Evolutionary conservation across 2,113 vertebrate species (phyloP), one percentile per base, ranked within the genome.

Genomic region (Xiphophorus hellerii): DNA sequence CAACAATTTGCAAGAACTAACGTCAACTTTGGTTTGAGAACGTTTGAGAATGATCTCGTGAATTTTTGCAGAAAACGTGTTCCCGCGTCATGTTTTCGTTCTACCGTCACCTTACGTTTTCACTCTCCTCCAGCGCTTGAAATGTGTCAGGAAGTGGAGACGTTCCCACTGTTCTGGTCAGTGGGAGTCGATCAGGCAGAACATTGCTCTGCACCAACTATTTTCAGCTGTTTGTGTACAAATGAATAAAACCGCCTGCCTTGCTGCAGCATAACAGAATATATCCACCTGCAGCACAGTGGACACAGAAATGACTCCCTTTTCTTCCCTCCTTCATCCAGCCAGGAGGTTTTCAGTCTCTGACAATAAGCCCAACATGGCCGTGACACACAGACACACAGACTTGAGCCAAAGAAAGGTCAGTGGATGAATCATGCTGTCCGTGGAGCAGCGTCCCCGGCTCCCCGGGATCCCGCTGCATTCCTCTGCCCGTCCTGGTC

Each of bases 401-500:
- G 63, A 66, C 58, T 58, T 35, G 44, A 44, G 65, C 11, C 64
- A 58, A 48, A 48, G n/a, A 75, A 27, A 39, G 75, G 65, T 33
- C 27, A 60, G 17, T 42, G 64, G 74, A 77, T 91, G 84, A 86
- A 75, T 87, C 84, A 87, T 68, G 62, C 37, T 37, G 67, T 31
- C 66, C n/a, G 2, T 68, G 13, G 77, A 71, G 66, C 75, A 31
- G 1, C 70, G 72, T 62, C 31, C 62, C 30, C 82, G 15, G 66
- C 27, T 73, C 85, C 61, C 72, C 69, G 29, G 48, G 66, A 74
- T 82, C 81, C 51, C 10, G 29, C 67, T 75, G 71, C 90, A 92
- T 89, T 87, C 90, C 85, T 87, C 73, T 76, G 69, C 68, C 27
- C 78, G 86, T 85, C 74, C 14, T 74, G 14, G 65, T 31, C 68